Base-by-base conservation (phyloP, 37 sponge, comb jelly and placozoan genomes). In the Hexactinellida sp. region DNA sequence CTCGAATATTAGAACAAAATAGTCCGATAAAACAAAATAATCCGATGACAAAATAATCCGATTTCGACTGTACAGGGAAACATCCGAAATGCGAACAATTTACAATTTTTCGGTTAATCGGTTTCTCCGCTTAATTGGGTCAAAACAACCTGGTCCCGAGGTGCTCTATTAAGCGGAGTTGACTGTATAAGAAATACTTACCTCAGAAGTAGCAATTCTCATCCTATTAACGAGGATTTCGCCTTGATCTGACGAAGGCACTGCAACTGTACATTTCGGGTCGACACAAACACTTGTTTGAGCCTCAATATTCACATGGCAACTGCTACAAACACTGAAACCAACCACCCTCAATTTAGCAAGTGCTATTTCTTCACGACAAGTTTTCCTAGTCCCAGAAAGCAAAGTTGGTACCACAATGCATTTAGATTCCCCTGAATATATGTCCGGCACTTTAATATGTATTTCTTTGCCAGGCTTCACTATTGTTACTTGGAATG, bases 191-290 rank as follows among this genome's bases (percentile, higher is more conserved):
- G n/a, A 47, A 63, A 1, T 21, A 63, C 76, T 63, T n/a, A 63
- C 76, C 76, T 63, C 76, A 63, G 76, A 63, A 63, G 76, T 63
- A n/a, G 76, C 76, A 63, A 63, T 63, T n/a, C 76, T 63, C 76
- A 63, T 63, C 76, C 76, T 10, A 28, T 63, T 63, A 10, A 63
- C 76, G 32, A 63, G 34, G 3, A 63, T 63, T 7, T 63, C 76
- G 19, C 30, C 30, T 23, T 63, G 76, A 23, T n/a, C 76, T n/a
- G 3, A 3, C 3, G 76, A 63, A n/a, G 25, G 25, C 3, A 63
- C 76, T 1, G 76, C 28, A 7, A n/a, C 34, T 10, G 25, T 10
- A 63, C 76, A 63, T 3, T 10, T 63, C 3, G 76, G 76, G 34
- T 63, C 76, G 5, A 63, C 76, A 63, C 25, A 63, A 7, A 63